Evolutionary conservation across 1,140 invertebrate species (phyloP), one percentile per base, ranked within the genome.

Genomic region (Diprion similis): DNA sequence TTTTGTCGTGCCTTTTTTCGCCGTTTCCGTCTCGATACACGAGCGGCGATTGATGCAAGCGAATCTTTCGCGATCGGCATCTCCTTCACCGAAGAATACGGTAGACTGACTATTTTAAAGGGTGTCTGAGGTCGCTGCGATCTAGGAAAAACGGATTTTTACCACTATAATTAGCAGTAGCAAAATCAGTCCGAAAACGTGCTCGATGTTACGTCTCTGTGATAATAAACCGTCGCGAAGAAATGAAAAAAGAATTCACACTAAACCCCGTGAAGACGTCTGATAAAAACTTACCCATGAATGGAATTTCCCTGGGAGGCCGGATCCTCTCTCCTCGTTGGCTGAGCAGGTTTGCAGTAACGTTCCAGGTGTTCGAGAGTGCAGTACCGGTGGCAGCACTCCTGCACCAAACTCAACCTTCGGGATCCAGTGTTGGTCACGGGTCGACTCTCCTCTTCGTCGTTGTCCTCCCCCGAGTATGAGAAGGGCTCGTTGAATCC

Each of bases 401-500:
- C 84, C 47, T 86, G 84, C 65, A 84, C 83, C 69, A 86, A 80
- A 1, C 84, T 83, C 24, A 37, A 37, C 9, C 51, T 59, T 59
- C 51, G 51, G 0, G 82, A 80, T 0, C 82, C 82, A 15, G 51
- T 65, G 1, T 79, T 46, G 8, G 68, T 74, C 2, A 73, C 68
- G 0, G 73, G 68, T 9, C 51, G 51, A 6, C 51, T 59, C 6
- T 59, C 51, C 51, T 59, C 51, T 17, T 59, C 51, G 51, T 59
- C 11, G 7, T 80, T 74, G 17, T 78, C 78, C 48, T 85, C 83
- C n/a, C 73, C 76, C 69, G 79, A 80, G 66, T 80, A 80, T 15
- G 80, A 79, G 66, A 82, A 85, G 0, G 84, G 84, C 45, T 82
- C 83, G 74, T 85, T 85, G 76, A 80, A 86, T 6, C 84, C 84